These are phyloP conservation scores for Leptopilina syphax DNA, from an alignment of 2,888 invertebrate genomes.

Conservation along the genomic window DNA sequence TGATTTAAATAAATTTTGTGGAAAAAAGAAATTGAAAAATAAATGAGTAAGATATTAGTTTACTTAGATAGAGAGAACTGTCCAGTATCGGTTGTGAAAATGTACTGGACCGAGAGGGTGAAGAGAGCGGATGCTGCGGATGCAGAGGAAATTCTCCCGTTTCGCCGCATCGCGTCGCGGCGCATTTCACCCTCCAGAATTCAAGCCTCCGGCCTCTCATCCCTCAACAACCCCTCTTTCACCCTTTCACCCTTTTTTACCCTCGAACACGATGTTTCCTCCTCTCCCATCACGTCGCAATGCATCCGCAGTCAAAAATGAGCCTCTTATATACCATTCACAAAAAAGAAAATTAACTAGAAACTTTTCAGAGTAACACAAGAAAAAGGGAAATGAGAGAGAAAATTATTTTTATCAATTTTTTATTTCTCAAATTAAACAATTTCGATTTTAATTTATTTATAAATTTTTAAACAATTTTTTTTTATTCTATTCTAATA, in stretches of 20 bases:
- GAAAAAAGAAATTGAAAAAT: not conserved
- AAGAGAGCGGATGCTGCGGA: constrained; percentile 70
- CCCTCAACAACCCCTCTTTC: constrained; percentile 48
- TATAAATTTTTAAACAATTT: too few relatives aligned
- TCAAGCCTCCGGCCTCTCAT: constrained; percentile 49
- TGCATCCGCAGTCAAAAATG: constrained; percentile 73
- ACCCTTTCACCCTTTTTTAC: constrained; percentile 1
- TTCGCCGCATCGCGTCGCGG: constrained; percentile 71
- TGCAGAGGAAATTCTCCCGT: constrained; percentile 64
- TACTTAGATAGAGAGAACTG: constrained; percentile 25
- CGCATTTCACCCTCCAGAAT: constrained; percentile 64
- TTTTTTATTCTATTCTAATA: not conserved
- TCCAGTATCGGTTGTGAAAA: constrained; percentile 41
- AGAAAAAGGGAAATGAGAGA: too few relatives aligned
- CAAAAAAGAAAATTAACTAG: constrained; percentile 1
- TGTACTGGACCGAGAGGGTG: constrained; percentile 46
- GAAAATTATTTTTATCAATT: too few relatives aligned
- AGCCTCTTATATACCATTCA: not conserved
- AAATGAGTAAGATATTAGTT: constrained; percentile 13
- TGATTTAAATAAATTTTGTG: not conserved
- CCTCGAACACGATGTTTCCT: constrained; percentile 50
- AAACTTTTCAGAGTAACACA: not conserved
- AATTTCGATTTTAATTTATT: too few relatives aligned
- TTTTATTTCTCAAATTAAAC: too few relatives aligned
- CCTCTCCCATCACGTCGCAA: constrained; percentile 71